phyloP scores from a whole-genome alignment of 37 sponge, comb jelly and placozoan genomes.

The Beroe ovata region DNA sequence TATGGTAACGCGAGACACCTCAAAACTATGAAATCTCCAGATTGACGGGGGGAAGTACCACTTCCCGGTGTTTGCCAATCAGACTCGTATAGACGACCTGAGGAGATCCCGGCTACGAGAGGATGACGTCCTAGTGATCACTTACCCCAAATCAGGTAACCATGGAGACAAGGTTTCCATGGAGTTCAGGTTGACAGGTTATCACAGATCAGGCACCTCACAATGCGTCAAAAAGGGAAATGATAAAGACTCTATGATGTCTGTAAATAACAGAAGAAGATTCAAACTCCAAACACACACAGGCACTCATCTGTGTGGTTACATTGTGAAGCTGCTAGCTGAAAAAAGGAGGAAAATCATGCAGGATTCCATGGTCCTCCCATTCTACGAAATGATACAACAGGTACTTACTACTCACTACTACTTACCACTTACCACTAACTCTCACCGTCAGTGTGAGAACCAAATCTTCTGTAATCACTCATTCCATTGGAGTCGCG shows the following conservation, averaged over 20 bases:
- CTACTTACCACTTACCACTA: too few relatives aligned
- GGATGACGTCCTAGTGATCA: slow-evolving; percentile 21
- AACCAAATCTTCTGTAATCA: too few relatives aligned
- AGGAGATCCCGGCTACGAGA: background rate
- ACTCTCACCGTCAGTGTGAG: too few relatives aligned
- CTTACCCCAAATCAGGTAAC: slow-evolving; percentile 64
- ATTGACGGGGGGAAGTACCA: slow-evolving; percentile 36
- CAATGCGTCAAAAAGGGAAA: too few relatives aligned
- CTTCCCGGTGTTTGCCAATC: slow-evolving; percentile 64
- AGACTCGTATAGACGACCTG: slow-evolving; percentile 40
- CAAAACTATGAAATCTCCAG: too few relatives aligned
- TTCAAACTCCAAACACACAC: background rate
- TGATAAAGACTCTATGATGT: too few relatives aligned
- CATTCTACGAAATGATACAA: slow-evolving; percentile 40
- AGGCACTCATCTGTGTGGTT: slow-evolving; percentile 51
- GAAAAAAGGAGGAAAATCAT: slow-evolving; percentile 9
- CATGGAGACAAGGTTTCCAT: too few relatives aligned
- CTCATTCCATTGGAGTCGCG: too few relatives aligned
- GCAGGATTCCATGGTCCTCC: slow-evolving; percentile 47
- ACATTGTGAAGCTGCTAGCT: slow-evolving; percentile 61
- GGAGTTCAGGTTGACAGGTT: too few relatives aligned
- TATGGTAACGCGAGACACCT: too few relatives aligned
- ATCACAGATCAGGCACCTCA: too few relatives aligned
- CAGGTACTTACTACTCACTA: too few relatives aligned
- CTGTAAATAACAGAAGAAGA: background rate